These are phyloP conservation scores for Apostichopus japonicus DNA, from an alignment of 35 echinoderm and acorn worm genomes.

Conservation along the genomic window DNA sequence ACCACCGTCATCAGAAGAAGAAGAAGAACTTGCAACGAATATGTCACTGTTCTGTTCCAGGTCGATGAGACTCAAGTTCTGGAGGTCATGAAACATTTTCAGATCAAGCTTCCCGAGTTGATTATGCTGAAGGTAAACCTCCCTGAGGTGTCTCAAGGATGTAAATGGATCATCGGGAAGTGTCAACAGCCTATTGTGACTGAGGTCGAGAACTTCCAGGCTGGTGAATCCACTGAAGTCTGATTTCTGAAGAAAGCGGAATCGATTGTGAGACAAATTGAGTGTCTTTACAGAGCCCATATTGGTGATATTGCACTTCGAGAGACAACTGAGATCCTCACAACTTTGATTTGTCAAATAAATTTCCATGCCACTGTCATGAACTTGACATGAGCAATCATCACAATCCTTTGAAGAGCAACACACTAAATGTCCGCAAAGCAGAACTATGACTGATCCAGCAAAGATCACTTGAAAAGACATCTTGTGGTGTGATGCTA, in stretches of 20 bases:
- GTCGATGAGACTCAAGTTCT: neutral
- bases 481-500: neutral
- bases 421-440: neutral
- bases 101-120: neutral
- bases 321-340: neutral
- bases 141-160: neutral
- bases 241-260: neutral
- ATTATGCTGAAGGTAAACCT: neutral
- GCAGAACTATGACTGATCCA: neutral
- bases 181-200: neutral
- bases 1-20: neutral
- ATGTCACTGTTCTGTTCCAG: neutral
- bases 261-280: slow-evolving; percentile 3
- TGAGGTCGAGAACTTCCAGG: neutral
- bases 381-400: neutral
- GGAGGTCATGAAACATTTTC: neutral
- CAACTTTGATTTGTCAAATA: neutral
- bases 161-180: neutral
- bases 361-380: neutral
- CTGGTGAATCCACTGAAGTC: neutral
- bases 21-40: neutral
- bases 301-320: neutral
- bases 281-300: neutral
- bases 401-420: no score
- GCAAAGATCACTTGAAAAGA: neutral